phyloP scores from a whole-genome alignment of 2,888 invertebrate species.

The Chironomus tentans region DNA sequence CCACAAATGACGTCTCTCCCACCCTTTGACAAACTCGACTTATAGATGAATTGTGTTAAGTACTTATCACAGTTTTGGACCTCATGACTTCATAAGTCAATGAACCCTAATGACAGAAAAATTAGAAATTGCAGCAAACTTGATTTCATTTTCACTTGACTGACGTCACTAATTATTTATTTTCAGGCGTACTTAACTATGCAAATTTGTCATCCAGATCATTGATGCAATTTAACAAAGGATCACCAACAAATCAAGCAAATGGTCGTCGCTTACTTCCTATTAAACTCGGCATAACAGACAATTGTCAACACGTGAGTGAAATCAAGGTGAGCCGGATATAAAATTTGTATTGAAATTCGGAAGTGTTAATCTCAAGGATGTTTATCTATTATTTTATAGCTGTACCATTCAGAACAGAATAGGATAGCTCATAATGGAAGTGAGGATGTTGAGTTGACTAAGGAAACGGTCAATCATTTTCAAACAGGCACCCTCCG shows the following conservation, averaged over 20 bases:
- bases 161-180: neutral
- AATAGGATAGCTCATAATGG: neutral
- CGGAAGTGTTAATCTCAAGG: constrained; percentile 30
- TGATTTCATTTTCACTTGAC: neutral
- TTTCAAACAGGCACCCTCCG: constrained; percentile 54
- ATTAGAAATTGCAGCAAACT: neutral
- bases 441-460: constrained; percentile 14
- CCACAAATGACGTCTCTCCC: too few species aligned
- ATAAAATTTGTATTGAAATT: constrained; percentile 30
- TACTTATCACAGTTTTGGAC: too few species aligned
- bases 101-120: too few species aligned
- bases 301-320: constrained; percentile 50
- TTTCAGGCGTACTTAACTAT: constrained; percentile 31
- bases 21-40: too few species aligned
- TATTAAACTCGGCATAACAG: constrained; percentile 45
- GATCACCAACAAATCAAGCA: neutral
- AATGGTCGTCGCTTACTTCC: constrained; percentile 35
- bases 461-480: constrained; percentile 30
- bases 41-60: too few species aligned
- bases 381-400: neutral
- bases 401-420: constrained; percentile 24
- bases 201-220: constrained; percentile 37
- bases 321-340: constrained; percentile 31
- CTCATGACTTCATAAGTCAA: neutral
- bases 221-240: constrained; percentile 29